Base-by-base conservation (phyloP, 53 echinoderm and acorn worm species). In the Crossaster papposus region DNA sequence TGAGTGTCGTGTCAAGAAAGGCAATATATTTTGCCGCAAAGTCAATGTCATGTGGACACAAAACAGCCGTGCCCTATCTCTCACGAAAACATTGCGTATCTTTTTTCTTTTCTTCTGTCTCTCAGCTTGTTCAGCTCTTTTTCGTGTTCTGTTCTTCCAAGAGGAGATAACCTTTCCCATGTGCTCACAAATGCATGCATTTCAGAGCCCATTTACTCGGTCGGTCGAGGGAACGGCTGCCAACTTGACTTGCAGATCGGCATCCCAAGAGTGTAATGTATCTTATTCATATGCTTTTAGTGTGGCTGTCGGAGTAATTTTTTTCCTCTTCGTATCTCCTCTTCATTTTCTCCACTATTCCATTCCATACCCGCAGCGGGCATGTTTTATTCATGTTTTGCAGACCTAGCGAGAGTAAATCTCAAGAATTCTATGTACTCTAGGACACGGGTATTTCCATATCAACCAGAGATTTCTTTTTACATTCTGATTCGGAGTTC, bases 191-290 rank as follows among this genome's bases (percentile, higher is more conserved):
- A 68, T 37, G 65, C 65, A 82, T 84, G 72, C 71, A 84, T 84
- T 44, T 32, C 36, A 52, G 70, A 84, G 30, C 54, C 84, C 71
- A 51, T 68, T 64, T 72, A 70, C 72, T 84, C 84, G 50, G 30
- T 30, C 72, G 54, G n/a, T n/a, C n/a, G n/a, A n/a, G 30, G 73
- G 51, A 72, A 71, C 50, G 51, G 71, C 72, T 54, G 13, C 70
- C 51, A 72, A 84, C 65, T 84, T 84, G 84, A 84, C 84, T 84
- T 84, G 72, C 72, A 84, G 84, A 84, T 84, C 28, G 31, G 72
- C 20, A 30, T 84, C 72, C 84, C 84, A 1, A 18, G 84, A 84
- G 84, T 84, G 84, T 71, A 51, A 20, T 72, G 72, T 72, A 84
- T 72, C 84, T 72, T 52, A 78, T 84, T 72, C 72, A 50, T 30